These are phyloP conservation scores for Coelinius sp. DNA, from an alignment of 2,888 invertebrate species.

Conservation along the genomic window DNA sequence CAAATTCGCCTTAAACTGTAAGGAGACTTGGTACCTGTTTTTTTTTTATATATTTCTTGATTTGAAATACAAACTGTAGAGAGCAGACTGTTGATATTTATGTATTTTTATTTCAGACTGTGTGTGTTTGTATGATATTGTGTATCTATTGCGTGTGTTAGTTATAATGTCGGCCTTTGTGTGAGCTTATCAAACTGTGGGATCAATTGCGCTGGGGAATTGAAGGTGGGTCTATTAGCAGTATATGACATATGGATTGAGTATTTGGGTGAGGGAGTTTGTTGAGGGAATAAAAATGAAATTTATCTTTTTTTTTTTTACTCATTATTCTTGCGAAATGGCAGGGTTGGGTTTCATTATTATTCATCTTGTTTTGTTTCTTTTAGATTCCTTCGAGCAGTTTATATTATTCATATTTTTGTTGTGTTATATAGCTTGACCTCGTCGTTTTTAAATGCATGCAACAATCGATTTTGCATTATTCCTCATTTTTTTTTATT, in stretches of 20 bases:
- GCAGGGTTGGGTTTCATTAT: conserved; percentile 35
- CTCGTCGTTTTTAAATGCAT: conserved; percentile 41
- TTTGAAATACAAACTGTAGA: conserved; percentile 57
- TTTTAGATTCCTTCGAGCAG: conserved; percentile 47
- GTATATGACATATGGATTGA: conserved; percentile 43
- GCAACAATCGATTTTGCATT: conserved; percentile 1
- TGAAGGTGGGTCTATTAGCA: conserved; percentile 28
- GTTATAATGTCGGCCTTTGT: conserved; percentile 42
- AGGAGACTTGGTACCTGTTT: conserved; percentile 62
- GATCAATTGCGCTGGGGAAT: conserved; percentile 40
- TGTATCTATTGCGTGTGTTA: conserved; percentile 39
- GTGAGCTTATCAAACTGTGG: conserved; percentile 47
- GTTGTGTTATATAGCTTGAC: conserved; percentile 49
- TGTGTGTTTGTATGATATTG: conserved; percentile 37
- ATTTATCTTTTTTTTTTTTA: conserved; percentile 31
- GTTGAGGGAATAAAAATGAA: conserved; percentile 33
- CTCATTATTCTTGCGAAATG: conserved; percentile 27
- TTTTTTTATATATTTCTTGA: conserved; percentile 59
- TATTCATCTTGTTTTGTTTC: conserved; percentile 41
- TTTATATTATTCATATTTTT: conserved; percentile 48
- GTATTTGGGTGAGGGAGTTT: conserved; percentile 44
- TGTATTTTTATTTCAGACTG: conserved; percentile 38
- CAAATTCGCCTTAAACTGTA: not conserved
- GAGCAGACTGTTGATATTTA: conserved; percentile 62
- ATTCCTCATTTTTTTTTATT: conserved; percentile 16